These are phyloP conservation scores for Charanyca ferruginea DNA, from an alignment of 2,888 invertebrate species.

Conservation along the genomic window DNA sequence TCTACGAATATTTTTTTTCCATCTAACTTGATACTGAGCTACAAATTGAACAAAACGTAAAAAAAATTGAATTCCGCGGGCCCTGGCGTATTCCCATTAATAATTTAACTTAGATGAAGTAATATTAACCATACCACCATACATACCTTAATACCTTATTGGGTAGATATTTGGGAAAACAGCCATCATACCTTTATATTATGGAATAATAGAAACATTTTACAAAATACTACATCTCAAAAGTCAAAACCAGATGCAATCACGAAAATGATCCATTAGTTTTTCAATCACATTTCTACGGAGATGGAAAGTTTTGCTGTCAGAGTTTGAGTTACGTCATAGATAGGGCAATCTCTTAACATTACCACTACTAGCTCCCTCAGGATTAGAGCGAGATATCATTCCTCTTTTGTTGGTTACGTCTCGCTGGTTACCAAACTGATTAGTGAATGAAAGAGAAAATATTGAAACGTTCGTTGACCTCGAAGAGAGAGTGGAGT, in stretches of 20 bases:
- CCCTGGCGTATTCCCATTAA: too few species aligned
- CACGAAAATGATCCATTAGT: conserved; percentile 31
- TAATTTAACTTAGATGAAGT: too few species aligned
- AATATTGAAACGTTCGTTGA: conserved; percentile 3
- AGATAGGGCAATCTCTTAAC: conserved; percentile 15
- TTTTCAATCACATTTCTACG: conserved; percentile 33
- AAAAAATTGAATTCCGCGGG: too few species aligned
- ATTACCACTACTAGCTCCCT: conserved; percentile 18
- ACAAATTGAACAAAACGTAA: too few species aligned
- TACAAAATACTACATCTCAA: background rate
- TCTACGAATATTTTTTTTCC: too few species aligned
- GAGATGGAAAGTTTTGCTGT: background rate
- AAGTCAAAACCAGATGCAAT: conserved; percentile 1
- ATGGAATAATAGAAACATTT: background rate
- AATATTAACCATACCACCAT: too few species aligned
- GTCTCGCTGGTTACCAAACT: conserved; percentile 24
- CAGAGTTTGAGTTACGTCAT: background rate
- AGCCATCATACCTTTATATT: too few species aligned
- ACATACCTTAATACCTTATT: too few species aligned
- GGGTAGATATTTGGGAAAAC: too few species aligned
- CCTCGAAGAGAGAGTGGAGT: background rate
- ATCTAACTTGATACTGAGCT: too few species aligned
- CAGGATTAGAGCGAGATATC: conserved; percentile 6
- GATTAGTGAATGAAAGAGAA: conserved; percentile 6
- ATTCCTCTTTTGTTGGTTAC: conserved; percentile 1